Conservation (phyloP, 2,113 vertebrate species). For the Leucoraja erinaceus region DNA sequence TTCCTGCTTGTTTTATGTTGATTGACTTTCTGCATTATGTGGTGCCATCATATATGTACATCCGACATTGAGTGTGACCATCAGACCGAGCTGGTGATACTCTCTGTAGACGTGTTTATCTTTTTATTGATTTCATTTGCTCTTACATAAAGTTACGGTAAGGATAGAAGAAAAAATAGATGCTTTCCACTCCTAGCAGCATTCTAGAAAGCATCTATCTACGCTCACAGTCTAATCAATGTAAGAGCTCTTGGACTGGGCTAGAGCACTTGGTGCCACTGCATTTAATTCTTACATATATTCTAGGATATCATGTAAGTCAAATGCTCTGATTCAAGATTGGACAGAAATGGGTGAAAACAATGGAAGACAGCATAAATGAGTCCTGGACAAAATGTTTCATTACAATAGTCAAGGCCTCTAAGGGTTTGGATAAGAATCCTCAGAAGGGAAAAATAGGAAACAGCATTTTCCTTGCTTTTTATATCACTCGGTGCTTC, state of each 20-base stretch:
- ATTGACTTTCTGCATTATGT: background rate
- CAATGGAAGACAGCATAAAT: background rate
- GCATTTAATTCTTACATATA: background rate
- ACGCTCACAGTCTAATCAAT: background rate
- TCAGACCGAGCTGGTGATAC: background rate
- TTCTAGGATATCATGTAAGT: background rate
- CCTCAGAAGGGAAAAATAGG: background rate
- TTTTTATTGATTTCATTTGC: background rate
- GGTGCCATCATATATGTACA: background rate
- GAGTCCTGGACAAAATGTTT: background rate
- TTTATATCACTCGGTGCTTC: background rate
- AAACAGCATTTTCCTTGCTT: background rate
- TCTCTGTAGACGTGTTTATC: background rate
- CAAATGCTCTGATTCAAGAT: background rate
- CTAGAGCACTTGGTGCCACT: background rate
- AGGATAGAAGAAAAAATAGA: background rate
- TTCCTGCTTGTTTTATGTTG: background rate
- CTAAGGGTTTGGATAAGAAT: background rate
- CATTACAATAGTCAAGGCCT: background rate
- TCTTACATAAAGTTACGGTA: background rate
- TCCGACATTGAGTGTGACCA: background rate
- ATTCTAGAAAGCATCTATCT: background rate
- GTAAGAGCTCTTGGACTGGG: background rate
- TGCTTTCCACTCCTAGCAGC: no score
- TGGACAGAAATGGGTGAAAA: background rate